Conservation (phyloP, 2,797 vertebrate species). For the Anisognathus igniventris region DNA sequence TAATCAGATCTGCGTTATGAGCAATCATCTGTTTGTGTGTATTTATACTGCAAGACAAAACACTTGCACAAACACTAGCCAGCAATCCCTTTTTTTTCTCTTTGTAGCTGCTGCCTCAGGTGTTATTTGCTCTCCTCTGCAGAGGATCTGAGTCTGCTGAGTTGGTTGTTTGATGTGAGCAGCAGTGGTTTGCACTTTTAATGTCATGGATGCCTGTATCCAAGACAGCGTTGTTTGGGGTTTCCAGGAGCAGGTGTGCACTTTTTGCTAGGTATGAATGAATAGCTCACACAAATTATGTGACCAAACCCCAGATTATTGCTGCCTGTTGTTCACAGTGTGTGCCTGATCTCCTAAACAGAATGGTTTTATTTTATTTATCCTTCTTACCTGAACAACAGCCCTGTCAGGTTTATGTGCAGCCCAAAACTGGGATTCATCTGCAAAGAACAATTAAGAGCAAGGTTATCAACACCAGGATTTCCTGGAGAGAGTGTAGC, state of each 20-base stretch:
- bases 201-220: background rate
- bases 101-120: background rate
- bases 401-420: background rate
- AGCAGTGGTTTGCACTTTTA: background rate
- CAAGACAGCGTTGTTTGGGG: background rate
- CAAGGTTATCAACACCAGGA: background rate
- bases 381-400: background rate
- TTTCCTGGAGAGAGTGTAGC: background rate
- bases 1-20: constrained; percentile 34
- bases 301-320: background rate
- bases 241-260: background rate
- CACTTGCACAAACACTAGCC: constrained; percentile 5
- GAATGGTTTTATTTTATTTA: background rate
- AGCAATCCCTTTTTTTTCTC: background rate
- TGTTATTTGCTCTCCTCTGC: background rate
- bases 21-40: constrained; percentile 17
- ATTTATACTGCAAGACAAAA: constrained; percentile 23
- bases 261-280: background rate
- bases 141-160: background rate
- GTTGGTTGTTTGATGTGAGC: background rate
- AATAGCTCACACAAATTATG: background rate
- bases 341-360: background rate
- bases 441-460: background rate
- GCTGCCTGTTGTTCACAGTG: background rate
- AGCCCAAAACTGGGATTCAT: background rate